Conservation (phyloP, 1,140 invertebrate genomes). For the Sminthurinus signatus region DNA sequence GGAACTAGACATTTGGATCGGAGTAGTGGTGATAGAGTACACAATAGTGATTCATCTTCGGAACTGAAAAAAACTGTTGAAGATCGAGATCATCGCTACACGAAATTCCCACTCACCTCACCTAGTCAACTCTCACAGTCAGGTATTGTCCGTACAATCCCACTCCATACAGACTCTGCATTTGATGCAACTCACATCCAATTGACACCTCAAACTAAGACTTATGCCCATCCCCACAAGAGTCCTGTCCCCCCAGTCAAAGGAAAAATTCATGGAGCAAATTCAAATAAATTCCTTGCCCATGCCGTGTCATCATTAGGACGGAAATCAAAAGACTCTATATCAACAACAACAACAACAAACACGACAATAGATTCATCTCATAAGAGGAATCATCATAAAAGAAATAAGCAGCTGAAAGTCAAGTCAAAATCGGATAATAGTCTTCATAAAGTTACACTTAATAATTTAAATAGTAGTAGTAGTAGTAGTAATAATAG, state of each 20-base stretch:
- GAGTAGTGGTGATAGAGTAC: conserved; percentile 7
- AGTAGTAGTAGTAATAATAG: conserved; percentile 6
- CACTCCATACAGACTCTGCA: conserved; percentile 6
- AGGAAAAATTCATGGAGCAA: conserved; percentile 16
- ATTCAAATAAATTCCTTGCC: conserved; percentile 24
- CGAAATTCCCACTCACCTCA: conserved; percentile 40
- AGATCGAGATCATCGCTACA: conserved; percentile 42
- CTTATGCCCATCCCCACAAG: conserved; percentile 41
- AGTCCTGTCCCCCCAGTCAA: conserved; percentile 18
- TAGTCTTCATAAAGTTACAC: conserved; percentile 43
- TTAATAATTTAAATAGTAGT: not conserved
- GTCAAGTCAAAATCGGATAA: conserved; percentile 46
- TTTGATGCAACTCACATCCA: conserved; percentile 44
- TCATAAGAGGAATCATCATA: not conserved
- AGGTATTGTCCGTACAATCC: not conserved
- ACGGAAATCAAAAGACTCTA: conserved; percentile 30
- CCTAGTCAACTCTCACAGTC: not conserved
- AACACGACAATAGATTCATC: too few relatives aligned
- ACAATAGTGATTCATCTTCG: not conserved
- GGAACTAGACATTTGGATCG: conserved; percentile 36
- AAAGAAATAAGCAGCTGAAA: conserved; percentile 32
- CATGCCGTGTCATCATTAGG: conserved; percentile 33
- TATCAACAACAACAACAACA: too few relatives aligned
- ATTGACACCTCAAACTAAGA: conserved; percentile 42
- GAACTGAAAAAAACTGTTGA: conserved; percentile 27